Base-by-base conservation (phyloP, 1,140 invertebrate species). In the Leucophenga varia region DNA sequence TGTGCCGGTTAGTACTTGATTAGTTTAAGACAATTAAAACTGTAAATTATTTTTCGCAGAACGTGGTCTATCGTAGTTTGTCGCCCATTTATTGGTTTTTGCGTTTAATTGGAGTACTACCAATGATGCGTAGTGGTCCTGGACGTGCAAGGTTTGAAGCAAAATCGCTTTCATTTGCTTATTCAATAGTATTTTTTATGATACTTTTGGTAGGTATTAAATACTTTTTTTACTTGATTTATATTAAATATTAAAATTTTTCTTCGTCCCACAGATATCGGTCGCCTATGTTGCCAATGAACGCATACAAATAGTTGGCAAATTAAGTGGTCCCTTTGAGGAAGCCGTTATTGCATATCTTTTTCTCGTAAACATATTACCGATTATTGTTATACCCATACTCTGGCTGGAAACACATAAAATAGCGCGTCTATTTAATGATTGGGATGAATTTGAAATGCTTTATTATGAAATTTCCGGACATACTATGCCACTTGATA, bases 341-440 rank as follows among this genome's bases (percentile, higher is more conserved):
- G 84, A 86, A 67, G 83, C 83, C 1, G 84, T 85, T 1, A 85
- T 86, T 53, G 83, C 82, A 43, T 86, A 86, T 60, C 65, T 86
- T 2, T 86, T 86, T 57, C 80, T 82, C 3, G 80, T 85, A 0
- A 85, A 85, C 61, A 76, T 86, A 20, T 76, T 85, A 43, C 84
- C 84, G 0, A 79, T 84, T 58, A 67, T 81, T 12, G 69, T 79
- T 0, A 77, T 84, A 43, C 83, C 83, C 0, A 76, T 86, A 32
- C 54, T 82, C 20, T 84, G 83, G 80, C 82, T 80, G 54, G 84
- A 85, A 54, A 80, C 82, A 2, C 72, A 74, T 32, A 83, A 83
- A 70, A 79, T 84, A 46, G 81, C 81, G 0, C 64, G 48, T 2
- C 76, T 84, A 3, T 76, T 84, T 14, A 84, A 82, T 39, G 78